phyloP scores from a whole-genome alignment of 2,113 vertebrate species.

The Diadophis punctatus region DNA sequence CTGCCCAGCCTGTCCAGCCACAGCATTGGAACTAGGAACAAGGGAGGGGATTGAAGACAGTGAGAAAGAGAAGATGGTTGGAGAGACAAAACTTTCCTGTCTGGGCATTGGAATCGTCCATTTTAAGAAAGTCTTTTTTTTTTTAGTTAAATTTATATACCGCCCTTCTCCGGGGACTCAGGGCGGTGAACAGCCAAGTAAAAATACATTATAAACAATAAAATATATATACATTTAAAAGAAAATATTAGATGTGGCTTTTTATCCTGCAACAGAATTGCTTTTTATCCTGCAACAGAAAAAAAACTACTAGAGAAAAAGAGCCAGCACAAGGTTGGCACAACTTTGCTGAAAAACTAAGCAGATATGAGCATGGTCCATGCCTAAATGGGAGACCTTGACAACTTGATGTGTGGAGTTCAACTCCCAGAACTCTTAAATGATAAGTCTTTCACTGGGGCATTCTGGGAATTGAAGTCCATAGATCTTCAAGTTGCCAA shows the following conservation, averaged over 20 bases:
- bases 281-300: neutral
- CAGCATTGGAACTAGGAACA: conserved; percentile 58
- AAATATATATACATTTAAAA: no score
- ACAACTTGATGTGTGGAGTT: neutral
- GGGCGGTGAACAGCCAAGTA: no score
- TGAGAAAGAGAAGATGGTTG: neutral
- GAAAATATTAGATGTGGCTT: no score
- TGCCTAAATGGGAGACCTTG: neutral
- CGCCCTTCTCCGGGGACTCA: no score
- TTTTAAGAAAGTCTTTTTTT: neutral
- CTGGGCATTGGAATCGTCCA: neutral
- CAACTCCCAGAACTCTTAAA: neutral
- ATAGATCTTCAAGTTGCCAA: neutral
- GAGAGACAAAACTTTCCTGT: neutral
- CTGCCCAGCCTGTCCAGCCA: conserved; percentile 60
- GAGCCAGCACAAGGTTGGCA: neutral
- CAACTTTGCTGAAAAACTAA: neutral
- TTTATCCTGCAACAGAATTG: neutral
- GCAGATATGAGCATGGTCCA: neutral
- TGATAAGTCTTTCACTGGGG: neutral
- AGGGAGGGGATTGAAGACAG: no score
- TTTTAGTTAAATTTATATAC: no score
- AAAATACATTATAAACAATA: no score
- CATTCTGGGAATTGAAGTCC: neutral
- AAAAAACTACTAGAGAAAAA: neutral